Conservation (phyloP, 2,888 invertebrate species). For the Teleogryllus oceanicus region DNA sequence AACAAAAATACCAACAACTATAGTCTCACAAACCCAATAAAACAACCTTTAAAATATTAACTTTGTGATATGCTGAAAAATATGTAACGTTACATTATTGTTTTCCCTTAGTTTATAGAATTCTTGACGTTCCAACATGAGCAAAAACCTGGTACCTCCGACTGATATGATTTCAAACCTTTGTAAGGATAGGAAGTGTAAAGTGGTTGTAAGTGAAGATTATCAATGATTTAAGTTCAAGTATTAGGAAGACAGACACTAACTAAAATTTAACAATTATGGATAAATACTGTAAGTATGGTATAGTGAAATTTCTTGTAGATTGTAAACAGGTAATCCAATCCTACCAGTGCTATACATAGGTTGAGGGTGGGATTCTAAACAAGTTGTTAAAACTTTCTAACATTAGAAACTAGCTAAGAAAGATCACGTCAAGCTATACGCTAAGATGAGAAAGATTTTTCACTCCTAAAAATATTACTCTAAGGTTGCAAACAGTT, state of each 20-base stretch:
- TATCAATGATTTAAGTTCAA: not conserved
- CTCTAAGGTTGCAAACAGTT: conserved; percentile 27
- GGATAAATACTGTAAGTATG: conserved; percentile 4
- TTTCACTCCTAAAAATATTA: conserved; percentile 32
- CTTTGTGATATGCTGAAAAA: conserved; percentile 25
- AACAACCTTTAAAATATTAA: conserved; percentile 2
- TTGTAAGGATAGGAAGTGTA: conserved; percentile 12
- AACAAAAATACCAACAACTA: not conserved
- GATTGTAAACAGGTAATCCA: conserved; percentile 6
- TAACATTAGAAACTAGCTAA: conserved; percentile 21
- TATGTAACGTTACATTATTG: conserved; percentile 22
- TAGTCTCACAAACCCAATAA: not conserved
- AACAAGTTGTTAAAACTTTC: conserved; percentile 23
- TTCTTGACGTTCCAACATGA: conserved; percentile 6
- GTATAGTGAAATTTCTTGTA: not conserved
- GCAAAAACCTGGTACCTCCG: conserved; percentile 3
- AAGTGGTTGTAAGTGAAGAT: not conserved
- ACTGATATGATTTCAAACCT: conserved; percentile 18
- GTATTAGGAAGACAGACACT: not conserved
- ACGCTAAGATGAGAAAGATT: conserved; percentile 27
- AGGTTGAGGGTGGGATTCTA: conserved; percentile 18
- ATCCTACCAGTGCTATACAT: conserved; percentile 18
- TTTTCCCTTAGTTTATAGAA: not conserved
- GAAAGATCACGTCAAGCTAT: conserved; percentile 29
- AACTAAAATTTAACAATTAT: conserved; percentile 20